Conservation (phyloP, 2,113 vertebrate genomes). For the Mus spicilegus region DNA sequence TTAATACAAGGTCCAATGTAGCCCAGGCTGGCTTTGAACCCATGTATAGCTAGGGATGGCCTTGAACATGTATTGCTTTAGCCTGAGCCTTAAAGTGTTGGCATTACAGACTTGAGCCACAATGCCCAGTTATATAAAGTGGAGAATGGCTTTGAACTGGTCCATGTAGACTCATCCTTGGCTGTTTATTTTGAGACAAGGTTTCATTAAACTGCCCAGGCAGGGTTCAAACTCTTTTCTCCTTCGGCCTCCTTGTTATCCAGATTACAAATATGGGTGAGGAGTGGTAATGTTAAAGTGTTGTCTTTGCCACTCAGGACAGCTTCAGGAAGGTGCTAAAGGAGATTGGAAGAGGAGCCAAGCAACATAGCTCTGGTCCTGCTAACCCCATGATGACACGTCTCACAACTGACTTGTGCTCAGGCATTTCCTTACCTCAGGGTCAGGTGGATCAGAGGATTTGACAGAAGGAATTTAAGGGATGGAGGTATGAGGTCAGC, state of each 20-base stretch:
- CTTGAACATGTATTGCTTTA: background rate
- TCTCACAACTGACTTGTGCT: background rate
- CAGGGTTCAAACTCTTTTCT: background rate
- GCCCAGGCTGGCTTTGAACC: background rate
- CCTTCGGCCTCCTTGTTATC: background rate
- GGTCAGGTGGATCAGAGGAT: background rate
- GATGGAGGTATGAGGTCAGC: background rate
- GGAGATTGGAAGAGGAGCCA: background rate
- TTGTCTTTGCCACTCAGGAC: background rate
- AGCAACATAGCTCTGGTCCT: background rate
- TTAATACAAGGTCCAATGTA: background rate
- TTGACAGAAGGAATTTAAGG: background rate
- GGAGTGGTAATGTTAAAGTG: background rate
- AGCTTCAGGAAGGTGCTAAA: background rate
- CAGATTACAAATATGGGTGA: background rate
- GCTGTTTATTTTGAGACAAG: background rate
- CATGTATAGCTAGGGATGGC: background rate
- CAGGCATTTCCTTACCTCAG: background rate
- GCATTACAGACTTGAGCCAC: background rate
- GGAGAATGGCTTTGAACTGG: background rate
- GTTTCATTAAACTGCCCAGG: background rate
- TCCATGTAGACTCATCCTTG: too few relatives aligned
- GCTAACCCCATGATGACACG: background rate
- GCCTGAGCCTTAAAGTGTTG: background rate
- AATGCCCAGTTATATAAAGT: background rate